These are phyloP conservation scores for Aotus griseimembra DNA, from an alignment of 2,797 vertebrate genomes.

Conservation along the genomic window DNA sequence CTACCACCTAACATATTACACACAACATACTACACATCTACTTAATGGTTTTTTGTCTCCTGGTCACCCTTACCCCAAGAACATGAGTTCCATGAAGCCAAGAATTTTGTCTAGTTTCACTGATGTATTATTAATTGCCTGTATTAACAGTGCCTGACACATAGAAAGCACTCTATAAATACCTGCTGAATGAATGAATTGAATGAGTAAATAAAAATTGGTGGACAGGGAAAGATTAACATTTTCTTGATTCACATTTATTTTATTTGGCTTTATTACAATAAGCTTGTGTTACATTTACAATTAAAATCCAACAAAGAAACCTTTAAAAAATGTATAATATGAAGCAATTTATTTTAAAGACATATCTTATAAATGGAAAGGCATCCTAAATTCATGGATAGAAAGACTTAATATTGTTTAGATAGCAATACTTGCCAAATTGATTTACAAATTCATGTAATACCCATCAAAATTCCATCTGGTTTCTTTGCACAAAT, in stretches of 20 bases:
- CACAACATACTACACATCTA: neutral
- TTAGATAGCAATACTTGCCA: neutral
- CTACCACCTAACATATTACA: neutral
- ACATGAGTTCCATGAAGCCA: neutral
- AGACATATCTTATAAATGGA: neutral
- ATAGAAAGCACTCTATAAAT: neutral
- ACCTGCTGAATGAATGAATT: neutral
- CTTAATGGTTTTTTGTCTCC: neutral
- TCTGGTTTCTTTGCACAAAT: neutral
- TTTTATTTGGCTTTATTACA: neutral
- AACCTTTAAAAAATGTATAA: neutral
- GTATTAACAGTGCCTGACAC: neutral
- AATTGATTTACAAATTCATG: neutral
- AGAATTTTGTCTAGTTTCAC: neutral
- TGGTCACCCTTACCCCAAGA: neutral
- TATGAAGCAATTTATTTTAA: neutral
- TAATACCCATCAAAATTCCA: neutral
- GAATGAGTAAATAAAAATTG: neutral
- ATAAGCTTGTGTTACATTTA: neutral
- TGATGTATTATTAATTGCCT: neutral
- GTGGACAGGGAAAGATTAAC: neutral
- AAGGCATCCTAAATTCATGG: neutral
- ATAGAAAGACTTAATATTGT: neutral
- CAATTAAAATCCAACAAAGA: neutral
- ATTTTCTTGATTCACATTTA: neutral